These are phyloP conservation scores for Leptocoma aspasia DNA, from an alignment of 2,113 vertebrate genomes.

Conservation along the genomic window DNA sequence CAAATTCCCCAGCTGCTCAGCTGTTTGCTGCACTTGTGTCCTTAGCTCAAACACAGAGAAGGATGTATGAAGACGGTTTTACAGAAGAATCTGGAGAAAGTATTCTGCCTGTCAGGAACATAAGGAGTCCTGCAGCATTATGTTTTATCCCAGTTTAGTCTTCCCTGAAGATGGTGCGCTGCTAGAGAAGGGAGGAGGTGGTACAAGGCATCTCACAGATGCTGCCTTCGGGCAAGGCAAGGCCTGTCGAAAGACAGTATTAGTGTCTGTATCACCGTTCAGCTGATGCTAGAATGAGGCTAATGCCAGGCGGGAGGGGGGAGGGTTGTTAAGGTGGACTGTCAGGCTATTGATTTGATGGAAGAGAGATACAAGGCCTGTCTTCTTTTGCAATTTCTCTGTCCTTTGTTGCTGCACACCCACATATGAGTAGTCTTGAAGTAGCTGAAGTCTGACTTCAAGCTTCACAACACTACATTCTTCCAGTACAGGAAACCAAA, in stretches of 20 bases:
- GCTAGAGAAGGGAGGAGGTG: neutral
- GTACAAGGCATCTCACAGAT: neutral
- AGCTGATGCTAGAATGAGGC: conserved; percentile 32
- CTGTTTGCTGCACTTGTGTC: conserved; percentile 35
- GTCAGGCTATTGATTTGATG: neutral
- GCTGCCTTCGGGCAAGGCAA: neutral
- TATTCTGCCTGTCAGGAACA: neutral
- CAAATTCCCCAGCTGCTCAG: conserved; percentile 52
- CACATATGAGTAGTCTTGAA: neutral
- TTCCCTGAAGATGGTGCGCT: neutral
- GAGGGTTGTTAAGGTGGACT: conserved; percentile 46
- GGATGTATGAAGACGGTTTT: neutral
- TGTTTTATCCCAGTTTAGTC: neutral
- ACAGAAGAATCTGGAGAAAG: neutral
- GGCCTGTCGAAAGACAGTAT: neutral
- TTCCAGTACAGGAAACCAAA: neutral
- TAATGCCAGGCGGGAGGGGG: conserved; percentile 27
- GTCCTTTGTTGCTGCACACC: neutral
- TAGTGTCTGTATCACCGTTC: neutral
- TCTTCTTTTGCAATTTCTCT: neutral
- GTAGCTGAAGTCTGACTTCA: neutral
- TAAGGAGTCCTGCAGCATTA: neutral
- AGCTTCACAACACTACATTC: neutral
- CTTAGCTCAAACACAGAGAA: neutral
- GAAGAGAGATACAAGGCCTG: neutral